These are phyloP conservation scores for Meloe dianella DNA, from an alignment of 2,888 invertebrate species.

Conservation along the genomic window DNA sequence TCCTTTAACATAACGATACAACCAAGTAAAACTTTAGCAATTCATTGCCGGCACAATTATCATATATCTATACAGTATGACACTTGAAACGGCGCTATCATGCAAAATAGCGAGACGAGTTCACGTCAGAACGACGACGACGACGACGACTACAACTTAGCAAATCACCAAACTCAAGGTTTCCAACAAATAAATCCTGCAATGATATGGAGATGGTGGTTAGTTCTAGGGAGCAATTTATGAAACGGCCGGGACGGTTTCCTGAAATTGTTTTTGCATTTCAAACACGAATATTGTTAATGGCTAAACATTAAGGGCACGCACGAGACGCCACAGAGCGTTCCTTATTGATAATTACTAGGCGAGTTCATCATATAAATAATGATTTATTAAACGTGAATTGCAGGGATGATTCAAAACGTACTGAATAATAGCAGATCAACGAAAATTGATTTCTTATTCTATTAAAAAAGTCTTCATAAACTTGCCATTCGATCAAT, in stretches of 20 bases:
- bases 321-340: slow-evolving; percentile 37
- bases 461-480: not conserved
- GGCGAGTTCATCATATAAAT: slow-evolving; percentile 41
- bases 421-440: not conserved
- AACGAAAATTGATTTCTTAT: not conserved
- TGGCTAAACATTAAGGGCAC: slow-evolving; percentile 40
- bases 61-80: slow-evolving; percentile 58
- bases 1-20: slow-evolving; percentile 48
- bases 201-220: slow-evolving; percentile 11
- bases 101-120: slow-evolving; percentile 51
- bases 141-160: slow-evolving; percentile 26
- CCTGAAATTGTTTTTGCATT: slow-evolving; percentile 43
- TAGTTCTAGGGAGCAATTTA: slow-evolving; percentile 29
- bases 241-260: slow-evolving; percentile 36
- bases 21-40: slow-evolving; percentile 54
- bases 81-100: slow-evolving; percentile 56
- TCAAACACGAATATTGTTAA: slow-evolving; percentile 42
- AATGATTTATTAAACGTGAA: slow-evolving; percentile 39
- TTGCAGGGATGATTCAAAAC: slow-evolving; percentile 23
- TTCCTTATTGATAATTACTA: slow-evolving; percentile 43
- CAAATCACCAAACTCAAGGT: slow-evolving; percentile 27
- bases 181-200: slow-evolving; percentile 25
- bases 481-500: not conserved
- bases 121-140: slow-evolving; percentile 27
- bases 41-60: slow-evolving; percentile 56